These are phyloP conservation scores for Lordiphosa mommai DNA, from an alignment of 1,140 invertebrate genomes.

Conservation along the genomic window DNA sequence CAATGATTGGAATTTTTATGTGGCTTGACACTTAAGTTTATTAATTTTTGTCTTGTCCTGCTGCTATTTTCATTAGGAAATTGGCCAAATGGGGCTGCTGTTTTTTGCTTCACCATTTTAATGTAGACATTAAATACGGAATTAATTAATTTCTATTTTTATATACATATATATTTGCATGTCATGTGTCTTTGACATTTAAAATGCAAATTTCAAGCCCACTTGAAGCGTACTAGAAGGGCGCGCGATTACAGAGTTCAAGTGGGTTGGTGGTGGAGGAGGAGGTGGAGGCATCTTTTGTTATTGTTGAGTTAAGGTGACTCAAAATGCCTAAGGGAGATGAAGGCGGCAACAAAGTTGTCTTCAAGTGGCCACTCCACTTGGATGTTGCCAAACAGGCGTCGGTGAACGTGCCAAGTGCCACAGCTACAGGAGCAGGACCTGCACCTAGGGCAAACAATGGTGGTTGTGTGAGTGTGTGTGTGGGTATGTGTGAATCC, in stretches of 20 bases:
- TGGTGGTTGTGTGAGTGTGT: constrained; percentile 6
- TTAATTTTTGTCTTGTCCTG: constrained; percentile 29
- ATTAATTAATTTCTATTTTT: constrained; percentile 13
- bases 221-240: constrained; percentile 48
- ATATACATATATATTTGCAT: constrained; percentile 5
- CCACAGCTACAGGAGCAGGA: constrained; percentile 36
- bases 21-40: constrained; percentile 42
- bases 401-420: constrained; percentile 64
- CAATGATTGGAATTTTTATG: constrained; percentile 17
- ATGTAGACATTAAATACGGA: constrained; percentile 1
- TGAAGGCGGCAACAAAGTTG: constrained; percentile 57
- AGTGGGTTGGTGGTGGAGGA: no score
- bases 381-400: constrained; percentile 61
- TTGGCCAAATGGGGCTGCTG: background rate
- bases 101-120: constrained; percentile 19
- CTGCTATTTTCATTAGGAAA: constrained; percentile 2
- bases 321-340: constrained; percentile 17
- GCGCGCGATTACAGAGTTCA: constrained; percentile 67
- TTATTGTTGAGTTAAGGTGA: constrained; percentile 16
- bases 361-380: constrained; percentile 62
- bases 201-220: constrained; percentile 64
- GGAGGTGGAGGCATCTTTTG: constrained; percentile 27
- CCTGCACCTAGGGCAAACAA: constrained; percentile 65
- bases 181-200: constrained; percentile 50
- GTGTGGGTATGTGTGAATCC: no score